These are phyloP conservation scores for Hydropsyche tenuis DNA, from an alignment of 1,140 invertebrate genomes.

Conservation along the genomic window DNA sequence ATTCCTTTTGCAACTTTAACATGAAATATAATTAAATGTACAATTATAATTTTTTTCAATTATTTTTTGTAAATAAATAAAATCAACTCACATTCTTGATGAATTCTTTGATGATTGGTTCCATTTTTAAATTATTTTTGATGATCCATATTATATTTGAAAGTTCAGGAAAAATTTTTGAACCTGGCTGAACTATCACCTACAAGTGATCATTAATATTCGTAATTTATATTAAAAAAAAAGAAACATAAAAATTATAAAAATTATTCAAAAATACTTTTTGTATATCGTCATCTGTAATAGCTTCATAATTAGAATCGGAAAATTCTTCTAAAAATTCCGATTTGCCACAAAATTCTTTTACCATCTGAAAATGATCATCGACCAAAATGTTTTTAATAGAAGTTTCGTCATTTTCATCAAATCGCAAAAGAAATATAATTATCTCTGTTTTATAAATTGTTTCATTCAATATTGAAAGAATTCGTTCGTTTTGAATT, in stretches of 20 bases:
- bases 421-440: constrained; percentile 49
- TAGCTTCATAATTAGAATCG: constrained; percentile 26
- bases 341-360: constrained; percentile 32
- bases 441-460: constrained; percentile 58
- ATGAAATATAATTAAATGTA: constrained; percentile 6
- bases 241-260: background rate
- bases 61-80: background rate
- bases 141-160: constrained; percentile 58
- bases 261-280: constrained; percentile 22
- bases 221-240: too few species aligned
- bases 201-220: too few species aligned
- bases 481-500: constrained; percentile 60
- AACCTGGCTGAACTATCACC: constrained; percentile 10
- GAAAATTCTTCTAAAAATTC: background rate
- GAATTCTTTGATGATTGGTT: constrained; percentile 54
- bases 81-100: constrained; percentile 47
- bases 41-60: background rate
- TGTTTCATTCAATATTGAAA: constrained; percentile 58
- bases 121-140: constrained; percentile 56
- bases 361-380: constrained; percentile 28
- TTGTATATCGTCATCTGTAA: constrained; percentile 40
- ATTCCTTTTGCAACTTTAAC: background rate
- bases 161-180: constrained; percentile 55
- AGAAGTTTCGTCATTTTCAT: constrained; percentile 28
- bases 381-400: constrained; percentile 26